Conservation (phyloP, 2,888 invertebrate genomes). For the Cepaea hortensis region DNA sequence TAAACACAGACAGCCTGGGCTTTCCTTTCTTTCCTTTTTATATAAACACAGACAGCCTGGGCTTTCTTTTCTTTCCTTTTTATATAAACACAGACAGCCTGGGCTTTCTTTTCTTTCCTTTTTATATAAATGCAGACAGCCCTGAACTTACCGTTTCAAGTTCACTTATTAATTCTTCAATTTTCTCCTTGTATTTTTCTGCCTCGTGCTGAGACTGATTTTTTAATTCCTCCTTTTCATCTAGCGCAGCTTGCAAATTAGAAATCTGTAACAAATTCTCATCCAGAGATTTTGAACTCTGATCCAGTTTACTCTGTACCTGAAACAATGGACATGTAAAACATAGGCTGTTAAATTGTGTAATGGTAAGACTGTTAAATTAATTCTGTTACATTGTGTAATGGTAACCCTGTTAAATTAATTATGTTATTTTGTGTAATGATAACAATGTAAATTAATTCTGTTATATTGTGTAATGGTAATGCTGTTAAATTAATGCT, state of each 20-base stretch:
- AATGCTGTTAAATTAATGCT: too few relatives aligned
- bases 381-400: neutral
- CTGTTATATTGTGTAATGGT: neutral
- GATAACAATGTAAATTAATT: neutral
- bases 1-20: too few relatives aligned
- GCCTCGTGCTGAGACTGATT: constrained; percentile 58
- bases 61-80: too few relatives aligned
- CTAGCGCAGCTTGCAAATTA: constrained; percentile 59
- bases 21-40: too few relatives aligned
- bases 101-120: too few relatives aligned
- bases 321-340: constrained; percentile 31
- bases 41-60: too few relatives aligned
- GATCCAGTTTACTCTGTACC: constrained; percentile 62
- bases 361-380: neutral
- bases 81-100: too few relatives aligned
- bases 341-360: neutral
- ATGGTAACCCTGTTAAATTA: neutral
- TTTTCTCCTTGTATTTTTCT: constrained; percentile 54
- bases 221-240: constrained; percentile 57
- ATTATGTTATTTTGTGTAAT: neutral
- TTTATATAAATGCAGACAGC: too few relatives aligned
- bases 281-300: constrained; percentile 58
- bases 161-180: constrained; percentile 56
- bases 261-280: constrained; percentile 61
- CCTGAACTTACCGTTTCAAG: constrained; percentile 53